Conservation (phyloP, 1,140 invertebrate genomes). For the Achatina immaculata region DNA sequence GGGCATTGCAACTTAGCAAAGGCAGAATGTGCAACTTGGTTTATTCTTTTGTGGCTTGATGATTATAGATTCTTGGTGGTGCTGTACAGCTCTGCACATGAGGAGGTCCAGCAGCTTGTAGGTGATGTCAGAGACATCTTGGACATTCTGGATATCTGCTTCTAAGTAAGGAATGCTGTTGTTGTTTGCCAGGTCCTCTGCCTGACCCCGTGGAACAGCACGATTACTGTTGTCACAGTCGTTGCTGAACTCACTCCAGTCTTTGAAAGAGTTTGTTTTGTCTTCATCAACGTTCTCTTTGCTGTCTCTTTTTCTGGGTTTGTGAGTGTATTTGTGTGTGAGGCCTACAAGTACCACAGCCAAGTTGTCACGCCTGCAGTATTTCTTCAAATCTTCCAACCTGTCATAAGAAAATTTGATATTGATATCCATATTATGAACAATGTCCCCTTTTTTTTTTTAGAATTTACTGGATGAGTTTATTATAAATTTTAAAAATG, state of each 20-base stretch:
- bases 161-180: constrained; percentile 22
- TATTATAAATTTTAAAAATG: too few species aligned
- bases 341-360: neutral
- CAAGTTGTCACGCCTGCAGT: neutral
- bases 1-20: neutral
- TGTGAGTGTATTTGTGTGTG: neutral
- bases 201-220: neutral
- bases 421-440: too few species aligned
- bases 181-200: constrained; percentile 5
- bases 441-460: too few species aligned
- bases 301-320: neutral
- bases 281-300: neutral
- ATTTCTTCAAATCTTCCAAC: neutral
- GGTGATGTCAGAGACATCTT: neutral
- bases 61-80: constrained; percentile 7
- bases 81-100: constrained; percentile 13
- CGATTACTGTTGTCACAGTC: neutral
- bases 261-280: neutral
- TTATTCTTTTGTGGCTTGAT: constrained; percentile 23
- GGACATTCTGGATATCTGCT: constrained; percentile 14
- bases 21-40: neutral
- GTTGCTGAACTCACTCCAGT: neutral
- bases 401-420: neutral
- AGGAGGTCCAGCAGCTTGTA: constrained; percentile 28
- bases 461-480: too few species aligned